phyloP scores from a whole-genome alignment of 2,888 invertebrate genomes.

The Mycalesis mineus region DNA sequence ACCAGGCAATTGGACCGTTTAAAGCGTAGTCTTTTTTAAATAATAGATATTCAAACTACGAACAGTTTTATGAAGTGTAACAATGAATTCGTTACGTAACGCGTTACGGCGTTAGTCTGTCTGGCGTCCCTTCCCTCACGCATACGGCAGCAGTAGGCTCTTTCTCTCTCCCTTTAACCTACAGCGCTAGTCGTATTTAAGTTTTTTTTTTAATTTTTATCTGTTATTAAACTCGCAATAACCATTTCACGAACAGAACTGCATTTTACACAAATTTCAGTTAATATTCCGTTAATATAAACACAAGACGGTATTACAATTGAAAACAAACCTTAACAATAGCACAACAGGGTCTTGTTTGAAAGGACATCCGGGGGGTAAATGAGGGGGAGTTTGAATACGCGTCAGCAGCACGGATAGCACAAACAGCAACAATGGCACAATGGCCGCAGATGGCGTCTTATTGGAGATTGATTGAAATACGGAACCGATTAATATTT shows the following conservation, averaged over 20 bases:
- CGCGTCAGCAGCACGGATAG: conserved; percentile 21
- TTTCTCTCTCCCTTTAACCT: too few species aligned
- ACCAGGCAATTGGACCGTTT: too few species aligned
- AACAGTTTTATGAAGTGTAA: too few species aligned
- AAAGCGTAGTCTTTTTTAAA: too few species aligned
- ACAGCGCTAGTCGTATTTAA: too few species aligned
- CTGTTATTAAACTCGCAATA: not conserved
- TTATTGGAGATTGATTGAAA: conserved; percentile 33
- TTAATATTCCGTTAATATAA: not conserved
- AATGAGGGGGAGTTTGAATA: conserved; percentile 16
- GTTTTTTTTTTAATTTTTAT: too few species aligned
- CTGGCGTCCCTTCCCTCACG: too few species aligned
- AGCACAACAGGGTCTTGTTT: not conserved
- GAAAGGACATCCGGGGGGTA: not conserved
- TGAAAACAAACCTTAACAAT: not conserved
- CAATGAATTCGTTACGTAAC: too few species aligned
- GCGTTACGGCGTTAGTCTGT: too few species aligned
- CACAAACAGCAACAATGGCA: conserved; percentile 20
- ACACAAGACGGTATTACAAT: not conserved
- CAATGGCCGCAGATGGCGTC: conserved; percentile 30
- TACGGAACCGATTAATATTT: conserved; percentile 29
- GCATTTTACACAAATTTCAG: conserved; percentile 6
- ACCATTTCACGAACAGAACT: not conserved
- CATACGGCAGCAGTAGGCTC: too few species aligned
- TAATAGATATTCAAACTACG: too few species aligned